These are phyloP conservation scores for Napeogenes inachia DNA, from an alignment of 2,888 invertebrate genomes.

Conservation along the genomic window DNA sequence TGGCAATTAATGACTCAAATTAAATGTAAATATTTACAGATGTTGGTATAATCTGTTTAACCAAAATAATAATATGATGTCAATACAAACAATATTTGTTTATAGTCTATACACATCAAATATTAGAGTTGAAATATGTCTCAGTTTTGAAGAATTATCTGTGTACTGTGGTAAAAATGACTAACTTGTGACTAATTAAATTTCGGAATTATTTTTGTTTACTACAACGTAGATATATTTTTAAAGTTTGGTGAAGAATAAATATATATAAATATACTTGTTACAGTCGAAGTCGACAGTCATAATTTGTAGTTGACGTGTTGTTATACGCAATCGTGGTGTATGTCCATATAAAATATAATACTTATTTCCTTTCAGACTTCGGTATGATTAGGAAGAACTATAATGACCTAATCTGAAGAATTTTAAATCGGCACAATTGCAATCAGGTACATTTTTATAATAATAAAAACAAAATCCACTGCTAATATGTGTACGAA, in stretches of 20 bases:
- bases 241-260: conserved; percentile 26
- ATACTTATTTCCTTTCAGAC: conserved; percentile 53
- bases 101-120: neutral
- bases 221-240: conserved; percentile 32
- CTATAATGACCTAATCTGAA: conserved; percentile 64
- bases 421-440: conserved; percentile 33
- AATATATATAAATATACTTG: conserved; percentile 5
- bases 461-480: conserved; percentile 8
- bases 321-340: conserved; percentile 7
- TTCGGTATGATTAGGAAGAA: conserved; percentile 58
- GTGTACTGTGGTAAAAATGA: conserved; percentile 35
- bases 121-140: neutral
- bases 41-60: conserved; percentile 1
- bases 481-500: neutral
- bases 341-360: conserved; percentile 14
- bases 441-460: conserved; percentile 28
- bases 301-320: conserved; percentile 16
- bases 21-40: no score
- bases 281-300: neutral
- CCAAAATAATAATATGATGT: neutral
- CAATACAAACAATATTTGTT: conserved; percentile 1
- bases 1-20: no score
- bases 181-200: conserved; percentile 37
- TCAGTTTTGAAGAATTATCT: conserved; percentile 23
- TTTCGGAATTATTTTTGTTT: conserved; percentile 39